Base-by-base conservation (phyloP, 2,888 invertebrate genomes). In the Aproaerema taeniolella region DNA sequence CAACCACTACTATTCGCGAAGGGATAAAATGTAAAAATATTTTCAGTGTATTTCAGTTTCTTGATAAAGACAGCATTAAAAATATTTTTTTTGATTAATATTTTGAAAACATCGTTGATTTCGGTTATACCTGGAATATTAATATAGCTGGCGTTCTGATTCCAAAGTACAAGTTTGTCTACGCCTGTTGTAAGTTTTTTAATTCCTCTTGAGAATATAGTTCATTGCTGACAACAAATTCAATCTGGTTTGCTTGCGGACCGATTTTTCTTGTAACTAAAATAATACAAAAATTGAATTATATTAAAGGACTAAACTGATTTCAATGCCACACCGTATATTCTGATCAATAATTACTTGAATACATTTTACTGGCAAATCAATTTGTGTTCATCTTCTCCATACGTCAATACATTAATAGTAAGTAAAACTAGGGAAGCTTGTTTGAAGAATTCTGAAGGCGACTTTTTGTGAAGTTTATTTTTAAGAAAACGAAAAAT, bases 1-100 rank as follows among this genome's bases (percentile, higher is more conserved):
- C 53, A 50, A 35, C 53, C 50, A 12, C 31, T 44, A 5, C 41
- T 31, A 9, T 47, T 40, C 8, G 31, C 30, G 31, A 48, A 49
- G 6, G 53, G 53, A 16, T 39, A 43, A 42, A 50, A 50, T 7
- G 49, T 45, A 26, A 40, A 48, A 10, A 45, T 12, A 5, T 9
- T 15, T 29, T 28, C 24, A 9, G 5, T 14, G 8, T 15, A 9
- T 1, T 28, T 28, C 17, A 3, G 1, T 3, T n/a, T 12, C 6
- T 25, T n/a, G 13, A 34, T n/a, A 9, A 26, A 26, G 4, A 34
- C 26, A 2, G 14, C 34, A 15, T 34, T 34, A 15, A 25, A n/a
- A 34, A 34, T 15, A 9, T 34, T 29, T 4, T 29, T 2, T 9
- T 12, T 10, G 2, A 11, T 4, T 12, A 29, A 9, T 12, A 29